Evolutionary conservation across 2,888 invertebrate genomes (phyloP).

Genomic region (Polyommatus icarus): DNA sequence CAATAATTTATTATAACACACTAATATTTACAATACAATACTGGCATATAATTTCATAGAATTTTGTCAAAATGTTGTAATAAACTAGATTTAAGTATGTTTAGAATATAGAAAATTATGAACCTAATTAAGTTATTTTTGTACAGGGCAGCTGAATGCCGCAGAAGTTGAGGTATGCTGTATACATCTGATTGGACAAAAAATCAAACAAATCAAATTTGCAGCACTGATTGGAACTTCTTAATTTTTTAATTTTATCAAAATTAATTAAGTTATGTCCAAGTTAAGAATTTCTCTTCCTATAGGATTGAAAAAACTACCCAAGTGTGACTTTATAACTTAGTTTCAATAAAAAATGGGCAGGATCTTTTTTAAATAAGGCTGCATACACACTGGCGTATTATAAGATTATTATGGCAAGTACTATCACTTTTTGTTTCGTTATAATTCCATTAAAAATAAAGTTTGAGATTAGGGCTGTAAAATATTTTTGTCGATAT

Average conservation of each 20-base stretch:
- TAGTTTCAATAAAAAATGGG: neutral
- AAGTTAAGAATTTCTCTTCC: neutral
- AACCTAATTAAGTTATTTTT: slow-evolving; percentile 22
- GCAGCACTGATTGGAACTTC: neutral
- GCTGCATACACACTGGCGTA: slow-evolving; percentile 22
- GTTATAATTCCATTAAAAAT: slow-evolving; percentile 13
- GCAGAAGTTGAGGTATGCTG: slow-evolving; percentile 6
- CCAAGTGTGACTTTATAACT: too few species aligned
- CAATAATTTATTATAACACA: slow-evolving; percentile 72
- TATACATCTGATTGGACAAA: neutral
- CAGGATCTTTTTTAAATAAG: neutral
- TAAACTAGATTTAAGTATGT: slow-evolving; percentile 26
- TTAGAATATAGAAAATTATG: slow-evolving; percentile 36
- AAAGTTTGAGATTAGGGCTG: neutral
- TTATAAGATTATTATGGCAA: slow-evolving; percentile 37
- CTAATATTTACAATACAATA: slow-evolving; percentile 78
- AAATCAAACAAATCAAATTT: neutral
- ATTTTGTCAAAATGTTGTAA: slow-evolving; percentile 51
- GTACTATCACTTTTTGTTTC: slow-evolving; percentile 37
- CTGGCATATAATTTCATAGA: slow-evolving; percentile 71
- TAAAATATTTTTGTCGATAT: slow-evolving; percentile 10
- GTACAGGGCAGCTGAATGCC: slow-evolving; percentile 25
- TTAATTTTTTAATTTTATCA: neutral
- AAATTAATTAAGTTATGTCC: neutral
- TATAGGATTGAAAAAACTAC: neutral